Evolutionary conservation across 2,888 invertebrate genomes (phyloP).

Genomic region (Drosophila prostipennis): DNA sequence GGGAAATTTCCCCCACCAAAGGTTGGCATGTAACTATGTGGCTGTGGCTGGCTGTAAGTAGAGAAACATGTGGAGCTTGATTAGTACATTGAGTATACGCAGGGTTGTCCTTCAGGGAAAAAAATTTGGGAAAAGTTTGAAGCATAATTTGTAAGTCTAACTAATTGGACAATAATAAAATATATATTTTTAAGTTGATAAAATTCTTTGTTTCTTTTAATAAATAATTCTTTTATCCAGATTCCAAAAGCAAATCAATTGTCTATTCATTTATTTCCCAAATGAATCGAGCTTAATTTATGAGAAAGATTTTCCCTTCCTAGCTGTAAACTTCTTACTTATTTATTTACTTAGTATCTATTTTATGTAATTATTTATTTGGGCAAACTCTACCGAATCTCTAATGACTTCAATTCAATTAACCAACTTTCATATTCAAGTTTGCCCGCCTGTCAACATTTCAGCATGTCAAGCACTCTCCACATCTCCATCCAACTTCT

Average conservation of each 20-base stretch:
- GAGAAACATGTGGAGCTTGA: background rate
- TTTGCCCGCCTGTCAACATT: slow-evolving; percentile 16
- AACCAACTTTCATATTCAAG: slow-evolving; percentile 41
- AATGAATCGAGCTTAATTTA: slow-evolving; percentile 1
- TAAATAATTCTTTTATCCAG: no score
- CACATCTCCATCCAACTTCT: slow-evolving; percentile 6
- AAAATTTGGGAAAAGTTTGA: background rate
- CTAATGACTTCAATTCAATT: slow-evolving; percentile 37
- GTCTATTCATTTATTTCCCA: background rate
- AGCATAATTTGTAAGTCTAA: background rate
- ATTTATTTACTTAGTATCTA: slow-evolving; percentile 38
- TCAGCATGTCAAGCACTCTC: slow-evolving; percentile 34
- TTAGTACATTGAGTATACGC: slow-evolving; percentile 5
- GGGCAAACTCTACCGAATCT: slow-evolving; percentile 8
- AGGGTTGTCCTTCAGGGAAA: background rate
- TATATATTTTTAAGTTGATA: no score
- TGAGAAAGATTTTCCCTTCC: slow-evolving; percentile 1
- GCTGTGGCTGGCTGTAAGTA: slow-evolving; percentile 18
- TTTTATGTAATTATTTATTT: slow-evolving; percentile 22
- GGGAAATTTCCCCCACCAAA: background rate
- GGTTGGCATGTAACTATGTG: background rate
- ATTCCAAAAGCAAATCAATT: background rate
- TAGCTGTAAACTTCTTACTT: slow-evolving; percentile 1
- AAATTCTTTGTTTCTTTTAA: no score
- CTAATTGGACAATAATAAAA: background rate